These are phyloP conservation scores for Phasianus colchicus DNA, from an alignment of 2,113 vertebrate species.

Conservation along the genomic window DNA sequence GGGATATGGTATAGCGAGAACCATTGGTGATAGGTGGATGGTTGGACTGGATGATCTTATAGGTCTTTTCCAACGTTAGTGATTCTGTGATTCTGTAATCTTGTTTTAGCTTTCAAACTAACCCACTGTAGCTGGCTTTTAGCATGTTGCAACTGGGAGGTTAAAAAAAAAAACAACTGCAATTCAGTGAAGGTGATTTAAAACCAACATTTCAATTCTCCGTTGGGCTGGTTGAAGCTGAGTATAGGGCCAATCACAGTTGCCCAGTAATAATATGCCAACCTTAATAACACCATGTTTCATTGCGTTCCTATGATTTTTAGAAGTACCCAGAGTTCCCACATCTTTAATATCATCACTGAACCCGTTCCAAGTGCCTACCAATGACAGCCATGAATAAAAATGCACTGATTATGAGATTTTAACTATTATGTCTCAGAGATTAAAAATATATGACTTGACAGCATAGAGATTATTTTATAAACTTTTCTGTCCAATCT, in stretches of 20 bases:
- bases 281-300: background rate
- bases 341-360: background rate
- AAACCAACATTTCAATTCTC: background rate
- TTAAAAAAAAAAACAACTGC: background rate
- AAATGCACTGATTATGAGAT: background rate
- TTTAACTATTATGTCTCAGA: background rate
- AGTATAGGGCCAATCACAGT: background rate
- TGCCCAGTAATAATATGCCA: background rate
- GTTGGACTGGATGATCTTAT: no score
- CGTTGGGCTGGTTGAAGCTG: rapidly evolving
- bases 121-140: background rate
- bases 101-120: background rate
- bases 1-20: no score
- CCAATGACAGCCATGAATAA: background rate
- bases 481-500: background rate
- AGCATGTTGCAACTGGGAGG: background rate
- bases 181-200: background rate
- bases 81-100: no score
- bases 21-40: no score
- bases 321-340: background rate
- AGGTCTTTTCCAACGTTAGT: no score
- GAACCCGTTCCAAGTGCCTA: background rate
- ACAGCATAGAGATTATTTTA: background rate
- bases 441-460: background rate
- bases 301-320: background rate